Evolutionary conservation across 1,140 invertebrate genomes (phyloP), one percentile per base, ranked within the genome.

Genomic region (Diabrotica undecimpunctata): DNA sequence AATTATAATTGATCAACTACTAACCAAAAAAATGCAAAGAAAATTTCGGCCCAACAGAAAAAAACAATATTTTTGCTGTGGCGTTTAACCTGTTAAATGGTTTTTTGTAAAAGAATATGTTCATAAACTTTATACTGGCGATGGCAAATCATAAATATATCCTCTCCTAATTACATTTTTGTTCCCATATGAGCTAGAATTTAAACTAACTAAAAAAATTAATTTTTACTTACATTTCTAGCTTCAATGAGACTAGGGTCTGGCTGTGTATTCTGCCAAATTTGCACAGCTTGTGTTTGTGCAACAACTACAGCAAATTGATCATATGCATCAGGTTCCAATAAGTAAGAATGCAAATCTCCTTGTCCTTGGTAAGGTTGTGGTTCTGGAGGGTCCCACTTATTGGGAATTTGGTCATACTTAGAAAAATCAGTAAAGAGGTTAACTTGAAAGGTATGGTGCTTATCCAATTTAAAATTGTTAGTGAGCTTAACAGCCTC

Each of bases 381-480:
- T 5, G 93, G 88, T 56, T 87, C 85, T 35, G 96, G 97, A 5
- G 93, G 89, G 72, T 92, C 88, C 95, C 96, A 98, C 73, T 96
- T 88, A 70, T 96, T 91, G 9, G 95, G 90, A 66, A 98, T 94
- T 68, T 93, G 88, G 70, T 92, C 89, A 83, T 93, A 97, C 74
- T 92, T 93, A 62, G 51, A 80, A 81, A 98, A 97, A 79, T 99
- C 96, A 5, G 93, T 95, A 75, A 99, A 97, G 7, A 97, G 82
- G 81, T 98, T 98, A 1, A 98, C 93, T 75, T 90, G 85, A 80
- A 99, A 97, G 9, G 93, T 97, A 74, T 99, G 96, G 57, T 90
- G 86, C 76, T 98, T 99, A 81, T 99, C 97, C 71, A 99, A 85
- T 78, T 96, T 96, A 80, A 96, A 92, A 72, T 96, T 95, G 81